These are phyloP conservation scores for Eira barbara DNA, from an alignment of 2,113 vertebrate genomes.

Conservation along the genomic window DNA sequence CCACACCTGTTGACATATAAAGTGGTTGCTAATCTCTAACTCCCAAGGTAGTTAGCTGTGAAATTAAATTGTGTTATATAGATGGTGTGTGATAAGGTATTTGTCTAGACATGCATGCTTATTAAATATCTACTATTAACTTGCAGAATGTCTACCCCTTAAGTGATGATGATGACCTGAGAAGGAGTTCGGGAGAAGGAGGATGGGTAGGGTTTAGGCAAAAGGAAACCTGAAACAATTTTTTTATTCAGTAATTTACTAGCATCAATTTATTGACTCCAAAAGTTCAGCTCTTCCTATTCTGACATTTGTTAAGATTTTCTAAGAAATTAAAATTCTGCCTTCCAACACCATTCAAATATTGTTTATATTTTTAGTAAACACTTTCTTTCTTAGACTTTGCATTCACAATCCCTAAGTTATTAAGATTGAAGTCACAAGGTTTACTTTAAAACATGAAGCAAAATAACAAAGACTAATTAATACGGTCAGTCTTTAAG, in stretches of 20 bases:
- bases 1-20: background rate
- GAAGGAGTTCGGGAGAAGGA: rapidly evolving
- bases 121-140: background rate
- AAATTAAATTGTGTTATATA: background rate
- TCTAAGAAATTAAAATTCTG: background rate
- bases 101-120: background rate
- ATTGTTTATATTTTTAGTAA: background rate
- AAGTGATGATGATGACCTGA: rapidly evolving
- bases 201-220: rapidly evolving
- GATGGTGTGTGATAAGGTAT: background rate
- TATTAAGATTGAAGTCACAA: rapidly evolving
- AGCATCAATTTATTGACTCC: background rate
- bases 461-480: background rate
- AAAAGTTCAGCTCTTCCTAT: background rate
- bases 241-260: background rate
- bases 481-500: background rate
- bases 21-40: background rate
- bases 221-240: background rate
- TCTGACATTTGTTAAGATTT: background rate
- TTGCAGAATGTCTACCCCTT: rapidly evolving
- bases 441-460: background rate
- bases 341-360: background rate
- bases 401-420: background rate
- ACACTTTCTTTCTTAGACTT: background rate
- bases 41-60: rapidly evolving